Percentiles rank a stretch among this genome's conserved stretches.
Conservation (phyloP, 1,140 invertebrate species). For the Harlomillsia oculata region DNA sequence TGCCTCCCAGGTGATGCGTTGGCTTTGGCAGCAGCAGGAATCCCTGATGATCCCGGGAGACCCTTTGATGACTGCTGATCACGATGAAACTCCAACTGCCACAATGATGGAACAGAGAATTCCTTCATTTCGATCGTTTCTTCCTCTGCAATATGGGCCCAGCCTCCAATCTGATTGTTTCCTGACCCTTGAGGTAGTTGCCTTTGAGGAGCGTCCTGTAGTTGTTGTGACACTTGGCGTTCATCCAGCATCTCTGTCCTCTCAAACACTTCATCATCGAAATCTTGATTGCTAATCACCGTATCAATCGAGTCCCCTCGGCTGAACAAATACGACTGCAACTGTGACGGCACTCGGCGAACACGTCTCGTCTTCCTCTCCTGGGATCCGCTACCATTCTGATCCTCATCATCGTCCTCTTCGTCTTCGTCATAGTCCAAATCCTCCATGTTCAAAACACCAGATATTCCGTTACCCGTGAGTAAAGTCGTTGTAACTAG, state of each 20-base stretch:
- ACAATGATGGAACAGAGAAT: slow-evolving; percentile 42
- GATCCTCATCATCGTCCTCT: slow-evolving; percentile 38
- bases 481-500: slow-evolving; percentile 1
- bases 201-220: slow-evolving; percentile 36
- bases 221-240: slow-evolving; percentile 36
- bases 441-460: slow-evolving; percentile 26
- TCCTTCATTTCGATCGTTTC: slow-evolving; percentile 50
- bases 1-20: background rate
- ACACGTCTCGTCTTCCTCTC: background rate
- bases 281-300: slow-evolving; percentile 40
- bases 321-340: slow-evolving; percentile 23
- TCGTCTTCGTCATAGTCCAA: slow-evolving; percentile 28
- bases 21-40: background rate
- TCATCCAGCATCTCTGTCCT: background rate
- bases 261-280: slow-evolving; percentile 27
- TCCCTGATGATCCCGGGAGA: background rate
- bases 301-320: slow-evolving; percentile 50
- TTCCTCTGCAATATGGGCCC: slow-evolving; percentile 51
- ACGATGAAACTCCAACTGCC: slow-evolving; percentile 37
- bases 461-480: too few species aligned
- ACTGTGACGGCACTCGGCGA: background rate
- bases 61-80: slow-evolving; percentile 1
- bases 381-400: slow-evolving; percentile 1
- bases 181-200: background rate
- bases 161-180: background rate